phyloP scores from a whole-genome alignment of 23 tunicate genomes.

The Halocynthia roretzi region DNA sequence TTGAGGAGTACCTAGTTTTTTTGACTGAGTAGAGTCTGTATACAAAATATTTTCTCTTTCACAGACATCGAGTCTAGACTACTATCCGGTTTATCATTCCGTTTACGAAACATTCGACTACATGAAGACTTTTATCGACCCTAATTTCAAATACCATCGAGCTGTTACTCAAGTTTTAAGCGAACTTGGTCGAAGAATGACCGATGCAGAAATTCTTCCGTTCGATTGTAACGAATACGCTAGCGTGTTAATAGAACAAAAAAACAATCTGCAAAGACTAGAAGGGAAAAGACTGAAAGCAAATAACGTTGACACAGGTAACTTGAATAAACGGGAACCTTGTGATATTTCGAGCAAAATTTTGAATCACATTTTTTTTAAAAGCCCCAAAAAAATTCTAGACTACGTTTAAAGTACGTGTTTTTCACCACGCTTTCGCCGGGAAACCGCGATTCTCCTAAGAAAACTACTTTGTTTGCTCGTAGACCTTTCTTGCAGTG shows the following conservation, averaged over 20 bases:
- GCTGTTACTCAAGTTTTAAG: conserved; percentile 47
- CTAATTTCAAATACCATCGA: conserved; percentile 45
- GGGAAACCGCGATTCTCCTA: too few species aligned
- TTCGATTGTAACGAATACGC: conserved; percentile 39
- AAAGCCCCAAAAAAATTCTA: too few species aligned
- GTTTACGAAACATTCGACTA: conserved; percentile 64
- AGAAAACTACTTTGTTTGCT: too few species aligned
- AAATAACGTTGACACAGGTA: conserved; percentile 43
- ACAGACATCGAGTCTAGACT: conserved; percentile 31
- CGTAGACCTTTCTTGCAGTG: too few species aligned
- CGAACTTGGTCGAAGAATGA: conserved; percentile 39
- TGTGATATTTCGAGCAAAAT: too few species aligned
- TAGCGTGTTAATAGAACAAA: conserved; percentile 6
- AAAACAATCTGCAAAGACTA: conserved; percentile 4
- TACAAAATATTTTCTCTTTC: not conserved
- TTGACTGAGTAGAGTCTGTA: not conserved
- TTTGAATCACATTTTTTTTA: too few species aligned
- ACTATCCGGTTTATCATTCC: conserved; percentile 67
- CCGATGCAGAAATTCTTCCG: conserved; percentile 54
- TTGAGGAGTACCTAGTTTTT: too few species aligned
- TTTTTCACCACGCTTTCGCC: too few species aligned
- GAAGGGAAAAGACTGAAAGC: conserved; percentile 29
- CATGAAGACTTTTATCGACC: conserved; percentile 42
- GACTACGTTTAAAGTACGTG: too few species aligned
- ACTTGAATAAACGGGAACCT: not conserved